Evolutionary conservation across 1,140 invertebrate species (phyloP).

Genomic region (Apis mellifera): Amel_HAv3.1 CM009931.2:14385501-14386000

Average conservation of each 20-base stretch:
- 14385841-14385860: conserved; percentile 13
- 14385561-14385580: conserved; percentile 5
- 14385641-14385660: too few relatives aligned
- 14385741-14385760: conserved; percentile 74
- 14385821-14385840: conserved; percentile 66
- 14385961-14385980: background rate
- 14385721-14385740: conserved; percentile 41
- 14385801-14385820: conserved; percentile 78
- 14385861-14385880: too few relatives aligned
- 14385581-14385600: background rate
- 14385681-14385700: conserved; percentile 53
- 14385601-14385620: background rate
- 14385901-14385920: conserved; percentile 13
- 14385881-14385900: background rate
- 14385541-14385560: conserved; percentile 58
- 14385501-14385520: conserved; percentile 50
- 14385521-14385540: conserved; percentile 80
- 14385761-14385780: conserved; percentile 73
- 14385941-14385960: background rate
- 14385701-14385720: conserved; percentile 61
- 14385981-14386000: background rate
- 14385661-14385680: background rate
- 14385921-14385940: conserved; percentile 1
- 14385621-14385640: conserved; percentile 2
- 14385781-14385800: conserved; percentile 81